These are phyloP conservation scores for Drosophila lacertosa DNA, from an alignment of 1,140 invertebrate species.

Conservation along the genomic window DNA sequence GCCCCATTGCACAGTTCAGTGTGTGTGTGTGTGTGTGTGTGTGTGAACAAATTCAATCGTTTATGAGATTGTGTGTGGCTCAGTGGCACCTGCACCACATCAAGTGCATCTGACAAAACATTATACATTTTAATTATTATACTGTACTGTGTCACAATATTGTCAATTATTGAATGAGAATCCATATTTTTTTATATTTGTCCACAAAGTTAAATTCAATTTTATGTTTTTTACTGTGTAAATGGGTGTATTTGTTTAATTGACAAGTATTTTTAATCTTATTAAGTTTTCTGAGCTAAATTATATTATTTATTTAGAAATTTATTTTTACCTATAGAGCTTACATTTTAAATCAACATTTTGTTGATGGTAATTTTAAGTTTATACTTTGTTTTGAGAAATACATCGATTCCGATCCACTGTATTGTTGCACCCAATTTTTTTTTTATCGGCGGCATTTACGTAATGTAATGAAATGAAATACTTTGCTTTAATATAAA, in stretches of 20 bases:
- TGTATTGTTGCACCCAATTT: slow-evolving; percentile 8
- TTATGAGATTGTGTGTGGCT: not conserved
- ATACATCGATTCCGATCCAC: not conserved
- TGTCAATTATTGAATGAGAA: no score
- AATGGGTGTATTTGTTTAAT: not conserved
- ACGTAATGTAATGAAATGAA: slow-evolving; percentile 50
- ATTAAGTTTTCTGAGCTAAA: not conserved
- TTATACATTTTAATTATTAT: slow-evolving; percentile 52
- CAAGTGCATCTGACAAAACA: slow-evolving; percentile 40
- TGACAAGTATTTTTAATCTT: not conserved
- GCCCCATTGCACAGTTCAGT: slow-evolving; percentile 45
- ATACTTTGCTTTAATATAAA: slow-evolving; percentile 49
- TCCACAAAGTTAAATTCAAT: no score
- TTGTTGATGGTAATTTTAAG: no score
- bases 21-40: slow-evolving; percentile 2
- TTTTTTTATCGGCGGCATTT: slow-evolving; percentile 1
- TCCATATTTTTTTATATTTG: not conserved
- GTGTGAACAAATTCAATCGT: no score
- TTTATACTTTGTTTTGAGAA: not conserved
- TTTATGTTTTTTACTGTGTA: not conserved
- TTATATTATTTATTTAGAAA: not conserved
- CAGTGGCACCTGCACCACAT: slow-evolving; percentile 16
- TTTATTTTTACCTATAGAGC: not conserved
- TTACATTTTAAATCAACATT: no score
- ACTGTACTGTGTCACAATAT: slow-evolving; percentile 11